A percentile compares a stretch with the other conserved stretches of the same genome.
phyloP scores from a whole-genome alignment of 2,113 vertebrate genomes.

The Gallinago paraguaiae region DNA sequence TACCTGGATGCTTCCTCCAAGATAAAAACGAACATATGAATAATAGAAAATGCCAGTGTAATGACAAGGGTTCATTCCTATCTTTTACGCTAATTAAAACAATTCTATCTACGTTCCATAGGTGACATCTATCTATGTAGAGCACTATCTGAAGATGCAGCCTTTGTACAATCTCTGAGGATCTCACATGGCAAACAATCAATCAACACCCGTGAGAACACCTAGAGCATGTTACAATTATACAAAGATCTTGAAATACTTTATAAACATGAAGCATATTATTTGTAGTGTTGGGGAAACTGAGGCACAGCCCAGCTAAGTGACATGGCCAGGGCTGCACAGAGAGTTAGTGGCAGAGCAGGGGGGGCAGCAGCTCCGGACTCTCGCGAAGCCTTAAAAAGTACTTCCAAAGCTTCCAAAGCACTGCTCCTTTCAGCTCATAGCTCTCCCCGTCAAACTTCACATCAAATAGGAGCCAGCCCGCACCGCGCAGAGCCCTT shows the following conservation, averaged over 20 bases:
- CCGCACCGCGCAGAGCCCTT: background rate
- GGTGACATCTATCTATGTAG: background rate
- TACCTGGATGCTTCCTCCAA: background rate
- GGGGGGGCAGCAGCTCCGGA: background rate
- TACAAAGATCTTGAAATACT: background rate
- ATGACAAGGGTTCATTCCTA: background rate
- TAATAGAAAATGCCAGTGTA: background rate
- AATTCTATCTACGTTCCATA: background rate
- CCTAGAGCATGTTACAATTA: background rate
- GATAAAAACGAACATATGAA: background rate
- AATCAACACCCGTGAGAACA: background rate
- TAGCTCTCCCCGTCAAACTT: background rate
- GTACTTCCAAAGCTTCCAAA: background rate
- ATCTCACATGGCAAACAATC: background rate
- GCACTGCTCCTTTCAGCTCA: background rate
- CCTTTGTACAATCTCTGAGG: background rate
- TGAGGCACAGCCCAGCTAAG: background rate
- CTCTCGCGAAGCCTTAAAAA: background rate
- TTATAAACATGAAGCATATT: background rate
- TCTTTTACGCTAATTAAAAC: background rate
- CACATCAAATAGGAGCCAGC: fast-evolving
- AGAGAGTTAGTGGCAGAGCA: background rate
- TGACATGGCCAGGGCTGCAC: background rate
- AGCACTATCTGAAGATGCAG: background rate
- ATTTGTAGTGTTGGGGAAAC: background rate